A percentile compares a stretch with the other conserved stretches of the same genome.
These are phyloP conservation scores for Diarsia mendica DNA, from an alignment of 2,888 invertebrate genomes.

Conservation along the genomic window DNA sequence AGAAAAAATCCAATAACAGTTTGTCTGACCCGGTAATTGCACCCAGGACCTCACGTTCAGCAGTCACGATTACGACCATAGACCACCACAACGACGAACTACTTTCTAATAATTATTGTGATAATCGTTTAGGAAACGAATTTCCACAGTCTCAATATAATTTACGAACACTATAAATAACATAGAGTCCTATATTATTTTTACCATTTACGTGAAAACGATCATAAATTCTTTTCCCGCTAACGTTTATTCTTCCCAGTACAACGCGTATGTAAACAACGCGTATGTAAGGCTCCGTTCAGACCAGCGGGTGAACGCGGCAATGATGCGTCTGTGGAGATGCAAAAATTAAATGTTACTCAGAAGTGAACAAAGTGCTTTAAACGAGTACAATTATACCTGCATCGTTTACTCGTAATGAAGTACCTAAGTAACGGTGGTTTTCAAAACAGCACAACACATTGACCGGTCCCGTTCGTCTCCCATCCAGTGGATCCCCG, in stretches of 20 bases:
- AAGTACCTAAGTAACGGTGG: not conserved
- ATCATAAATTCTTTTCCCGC: constrained; percentile 54
- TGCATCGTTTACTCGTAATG: not conserved
- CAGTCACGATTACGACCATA: no score
- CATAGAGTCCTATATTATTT: constrained; percentile 36
- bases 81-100: not conserved
- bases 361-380: not conserved
- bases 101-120: not conserved
- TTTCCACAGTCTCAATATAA: not conserved
- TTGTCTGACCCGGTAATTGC: no score
- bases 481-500: no score
- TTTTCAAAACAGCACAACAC: not conserved
- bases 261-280: constrained; percentile 50
- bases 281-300: constrained; percentile 27
- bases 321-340: not conserved
- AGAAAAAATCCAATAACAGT: no score
- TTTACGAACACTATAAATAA: constrained; percentile 40
- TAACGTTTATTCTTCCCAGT: constrained; percentile 50
- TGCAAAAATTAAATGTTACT: not conserved
- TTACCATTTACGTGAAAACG: constrained; percentile 50
- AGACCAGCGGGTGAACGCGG: constrained; percentile 4
- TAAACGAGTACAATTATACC: no score
- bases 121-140: not conserved
- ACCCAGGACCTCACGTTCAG: no score
- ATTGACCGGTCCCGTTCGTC: no score